Evolutionary conservation across 2,888 invertebrate genomes (phyloP), one percentile per base, ranked within the genome.

Genomic region (Sabellastarte sp.): DNA sequence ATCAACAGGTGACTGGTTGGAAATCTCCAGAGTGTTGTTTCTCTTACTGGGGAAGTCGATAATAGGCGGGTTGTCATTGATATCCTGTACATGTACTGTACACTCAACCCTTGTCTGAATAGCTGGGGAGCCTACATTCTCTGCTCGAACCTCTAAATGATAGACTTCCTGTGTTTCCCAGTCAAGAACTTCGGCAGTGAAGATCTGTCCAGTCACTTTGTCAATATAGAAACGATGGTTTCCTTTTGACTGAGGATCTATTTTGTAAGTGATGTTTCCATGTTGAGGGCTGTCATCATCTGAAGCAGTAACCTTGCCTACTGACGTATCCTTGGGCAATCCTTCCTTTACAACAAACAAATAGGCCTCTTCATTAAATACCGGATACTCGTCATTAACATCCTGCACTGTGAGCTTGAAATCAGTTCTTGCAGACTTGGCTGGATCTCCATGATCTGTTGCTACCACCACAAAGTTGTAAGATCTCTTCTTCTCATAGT

Each of bases 1-100:
- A 24, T 24, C 53, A 53, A 53, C 24, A 24, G 53, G 53, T 24
- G 24, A 10, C 24, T 53, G 15, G 53, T 53, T 53, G 53, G 53
- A 53, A 53, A 53, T 53, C 24, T 24, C n/a, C 5, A 53, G 4
- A 53, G 53, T 53, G 15, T 53, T 53, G 26, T 53, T 53, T 53
- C 26, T 53, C 10, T 24, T 24, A 24, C 24, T 53, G 53, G 53
- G 53, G 24, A n/a, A 53, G 24, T 53, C 53, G 5, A 53, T 53
- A 24, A 53, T 4, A 53, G 53, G 53, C 5, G 53, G 15, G 53
- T 53, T 53, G 53, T 53, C 53, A 53, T 53, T 53, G 24, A 53
- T 4, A 24, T 53, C 53, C 24, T 24, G 4, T 15, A 53, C 53
- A 10, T 24, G 10, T 4, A 53, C 24, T 5, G 53, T 53, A 24